Evolutionary conservation across 2,797 vertebrate genomes (phyloP).

Genomic region (Alectoris magna): DNA sequence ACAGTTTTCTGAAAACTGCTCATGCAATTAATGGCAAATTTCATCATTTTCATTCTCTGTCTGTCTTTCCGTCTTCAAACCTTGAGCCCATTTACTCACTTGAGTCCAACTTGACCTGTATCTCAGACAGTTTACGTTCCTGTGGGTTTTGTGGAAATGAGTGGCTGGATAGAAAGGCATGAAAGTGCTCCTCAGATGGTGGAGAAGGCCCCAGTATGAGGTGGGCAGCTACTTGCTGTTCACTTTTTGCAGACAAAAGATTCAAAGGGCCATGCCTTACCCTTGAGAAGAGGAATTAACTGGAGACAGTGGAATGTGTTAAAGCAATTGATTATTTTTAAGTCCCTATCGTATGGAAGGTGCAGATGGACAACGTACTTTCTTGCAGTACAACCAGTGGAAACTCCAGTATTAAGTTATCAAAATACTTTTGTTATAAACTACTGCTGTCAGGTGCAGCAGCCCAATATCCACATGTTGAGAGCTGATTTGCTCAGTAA

Average conservation of each 20-base stretch:
- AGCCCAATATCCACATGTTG: not conserved
- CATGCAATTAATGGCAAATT: not conserved
- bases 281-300: not conserved
- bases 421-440: not conserved
- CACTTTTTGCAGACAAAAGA: not conserved
- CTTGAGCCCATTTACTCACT: accelerated
- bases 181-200: not conserved
- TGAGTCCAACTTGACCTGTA: not conserved
- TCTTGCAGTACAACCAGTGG: not conserved
- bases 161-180: not conserved
- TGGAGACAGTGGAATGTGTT: not conserved
- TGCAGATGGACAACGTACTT: accelerated
- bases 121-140: not conserved
- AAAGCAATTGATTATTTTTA: not conserved
- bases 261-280: not conserved
- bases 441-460: not conserved
- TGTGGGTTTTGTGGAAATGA: not conserved
- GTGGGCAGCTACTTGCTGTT: not conserved
- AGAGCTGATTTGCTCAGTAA: not conserved
- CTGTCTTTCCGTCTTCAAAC: not conserved
- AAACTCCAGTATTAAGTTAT: not conserved
- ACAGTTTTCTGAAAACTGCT: not conserved
- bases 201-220: not conserved
- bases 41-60: not conserved
- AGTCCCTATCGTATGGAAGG: not conserved